Conservation (phyloP, 2,888 invertebrate genomes). For the Diaphora mendica region DNA sequence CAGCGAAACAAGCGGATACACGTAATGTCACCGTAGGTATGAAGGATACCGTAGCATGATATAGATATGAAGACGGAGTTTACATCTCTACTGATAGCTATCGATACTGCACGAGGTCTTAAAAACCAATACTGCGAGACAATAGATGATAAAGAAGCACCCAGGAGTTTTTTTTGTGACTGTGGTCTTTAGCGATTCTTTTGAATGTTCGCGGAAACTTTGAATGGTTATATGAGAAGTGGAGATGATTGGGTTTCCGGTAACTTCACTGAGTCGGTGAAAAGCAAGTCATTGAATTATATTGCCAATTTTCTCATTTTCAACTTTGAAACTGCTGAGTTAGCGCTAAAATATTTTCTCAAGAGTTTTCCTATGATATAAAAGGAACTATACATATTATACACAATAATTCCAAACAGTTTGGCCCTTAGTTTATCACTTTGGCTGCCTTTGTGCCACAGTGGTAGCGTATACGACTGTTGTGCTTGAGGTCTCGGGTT, state of each 20-base stretch:
- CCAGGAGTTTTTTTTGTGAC: neutral
- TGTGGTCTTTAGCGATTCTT: neutral
- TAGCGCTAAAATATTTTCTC: neutral
- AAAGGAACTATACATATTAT: too few relatives aligned
- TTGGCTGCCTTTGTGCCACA: too few relatives aligned
- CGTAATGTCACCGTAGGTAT: neutral
- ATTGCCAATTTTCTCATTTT: neutral
- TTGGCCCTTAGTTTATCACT: too few relatives aligned
- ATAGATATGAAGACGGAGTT: neutral
- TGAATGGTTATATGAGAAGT: neutral
- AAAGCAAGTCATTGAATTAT: slow-evolving; percentile 1
- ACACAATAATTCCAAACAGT: neutral
- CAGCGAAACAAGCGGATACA: neutral
- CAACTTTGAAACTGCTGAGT: neutral
- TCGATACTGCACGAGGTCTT: neutral
- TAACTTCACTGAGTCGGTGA: neutral
- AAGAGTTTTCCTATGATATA: neutral
- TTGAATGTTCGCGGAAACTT: neutral
- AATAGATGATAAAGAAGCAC: neutral
- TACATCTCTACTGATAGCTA: neutral
- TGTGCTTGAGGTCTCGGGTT: too few relatives aligned
- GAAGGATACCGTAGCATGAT: too few relatives aligned
- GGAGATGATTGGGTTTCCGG: neutral
- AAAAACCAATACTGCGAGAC: neutral
- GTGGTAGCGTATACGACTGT: neutral